Evolutionary conservation across 1,140 invertebrate genomes (phyloP).

Genomic region (Drosophila serrata): DNA sequence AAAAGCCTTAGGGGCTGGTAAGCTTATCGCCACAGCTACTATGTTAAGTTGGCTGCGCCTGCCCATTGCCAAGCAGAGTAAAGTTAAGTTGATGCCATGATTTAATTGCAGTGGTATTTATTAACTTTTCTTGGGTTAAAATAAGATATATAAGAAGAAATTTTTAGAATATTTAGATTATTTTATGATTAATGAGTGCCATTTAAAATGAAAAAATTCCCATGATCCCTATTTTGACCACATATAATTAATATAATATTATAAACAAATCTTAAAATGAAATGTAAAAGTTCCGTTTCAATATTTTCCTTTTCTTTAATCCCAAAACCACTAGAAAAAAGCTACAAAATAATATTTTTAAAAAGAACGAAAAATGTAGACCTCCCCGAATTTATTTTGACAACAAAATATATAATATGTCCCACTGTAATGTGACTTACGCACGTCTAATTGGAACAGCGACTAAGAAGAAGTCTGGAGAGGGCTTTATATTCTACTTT

Average conservation of each 20-base stretch:
- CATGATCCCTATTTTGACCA: background rate
- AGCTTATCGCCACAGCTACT: background rate
- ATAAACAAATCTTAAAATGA: no score
- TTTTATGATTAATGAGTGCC: background rate
- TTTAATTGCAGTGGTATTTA: constrained; percentile 20
- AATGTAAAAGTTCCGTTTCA: no score
- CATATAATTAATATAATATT: no score
- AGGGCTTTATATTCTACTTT: background rate
- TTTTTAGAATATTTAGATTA: background rate
- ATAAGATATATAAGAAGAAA: background rate
- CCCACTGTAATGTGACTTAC: background rate
- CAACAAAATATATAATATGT: background rate
- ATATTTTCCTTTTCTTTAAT: background rate
- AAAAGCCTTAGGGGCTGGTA: background rate
- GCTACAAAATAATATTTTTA: background rate
- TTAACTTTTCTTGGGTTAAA: background rate
- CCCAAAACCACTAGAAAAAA: background rate
- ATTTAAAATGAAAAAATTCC: background rate
- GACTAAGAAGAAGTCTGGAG: background rate
- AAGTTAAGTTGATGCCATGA: constrained; percentile 6
- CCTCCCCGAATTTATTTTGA: background rate
- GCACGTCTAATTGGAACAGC: constrained; percentile 7
- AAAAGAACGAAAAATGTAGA: background rate
- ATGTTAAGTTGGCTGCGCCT: background rate
- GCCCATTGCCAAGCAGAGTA: background rate